A percentile compares a stretch with the other conserved stretches of the same genome.
These are phyloP conservation scores for Oenanthe melanoleuca DNA, from an alignment of 2,113 vertebrate species.

Conservation along the genomic window DNA sequence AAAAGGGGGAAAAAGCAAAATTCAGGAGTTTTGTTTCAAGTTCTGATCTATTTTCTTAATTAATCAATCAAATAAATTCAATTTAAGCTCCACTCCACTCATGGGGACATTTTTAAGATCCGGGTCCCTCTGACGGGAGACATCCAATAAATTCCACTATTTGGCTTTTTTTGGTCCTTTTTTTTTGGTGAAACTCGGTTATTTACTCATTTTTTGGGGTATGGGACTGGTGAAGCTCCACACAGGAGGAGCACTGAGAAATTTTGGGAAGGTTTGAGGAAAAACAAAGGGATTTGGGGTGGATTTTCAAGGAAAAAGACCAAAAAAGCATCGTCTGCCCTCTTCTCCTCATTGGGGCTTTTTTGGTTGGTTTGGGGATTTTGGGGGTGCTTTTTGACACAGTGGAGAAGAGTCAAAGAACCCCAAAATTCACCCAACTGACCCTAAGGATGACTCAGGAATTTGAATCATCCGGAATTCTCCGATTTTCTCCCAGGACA, in stretches of 20 bases:
- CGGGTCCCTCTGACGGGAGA: neutral
- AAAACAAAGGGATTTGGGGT: neutral
- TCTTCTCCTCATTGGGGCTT: fast-evolving
- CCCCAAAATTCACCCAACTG: fast-evolving
- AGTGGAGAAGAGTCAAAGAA: neutral
- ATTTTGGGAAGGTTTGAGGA: neutral
- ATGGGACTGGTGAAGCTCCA: fast-evolving
- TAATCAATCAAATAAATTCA: neutral
- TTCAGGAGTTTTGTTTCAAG: neutral
- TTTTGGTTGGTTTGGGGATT: neutral
- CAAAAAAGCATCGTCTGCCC: no score
- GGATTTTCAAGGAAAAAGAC: neutral
- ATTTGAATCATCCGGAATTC: fast-evolving
- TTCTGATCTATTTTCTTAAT: neutral
- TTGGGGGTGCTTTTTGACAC: neutral
- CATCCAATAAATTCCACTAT: neutral
- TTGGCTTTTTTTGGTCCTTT: neutral
- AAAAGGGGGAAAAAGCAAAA: neutral
- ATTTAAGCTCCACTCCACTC: neutral
- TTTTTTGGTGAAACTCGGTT: neutral
- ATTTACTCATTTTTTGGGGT: fast-evolving
- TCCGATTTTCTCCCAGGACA: fast-evolving
- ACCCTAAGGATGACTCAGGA: fast-evolving
- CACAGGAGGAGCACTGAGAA: fast-evolving
- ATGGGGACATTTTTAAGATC: conserved; percentile 26